Evolutionary conservation across 2,113 vertebrate genomes (phyloP), one percentile per base, ranked within the genome.

Genomic region (Orthonyx spaldingii): DNA sequence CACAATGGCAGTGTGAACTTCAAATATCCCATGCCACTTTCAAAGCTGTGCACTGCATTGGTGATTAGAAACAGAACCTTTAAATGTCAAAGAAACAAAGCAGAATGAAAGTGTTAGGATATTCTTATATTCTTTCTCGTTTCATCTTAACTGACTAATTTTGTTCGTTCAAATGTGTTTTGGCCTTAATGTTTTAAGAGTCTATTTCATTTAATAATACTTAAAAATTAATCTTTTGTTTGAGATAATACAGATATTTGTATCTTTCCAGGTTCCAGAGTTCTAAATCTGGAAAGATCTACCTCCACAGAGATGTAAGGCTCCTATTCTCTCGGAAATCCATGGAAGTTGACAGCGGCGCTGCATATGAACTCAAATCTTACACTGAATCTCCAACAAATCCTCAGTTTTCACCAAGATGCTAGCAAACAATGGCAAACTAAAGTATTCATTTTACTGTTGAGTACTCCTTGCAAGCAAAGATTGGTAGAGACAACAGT

Each of bases 231-330:
- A 32, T 77, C 2, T 90, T 39, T 90, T 83, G 72, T 6, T 80
- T 85, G 33, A 7, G 49, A 12, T 82, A 89, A 96, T 41, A n/a
- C 13, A 71, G 20, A 14, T 93, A 59, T 61, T 87, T 71, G 18
- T 97, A 13, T 94, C 68, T 93, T 86, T 90, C 74, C 96, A 99
- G 99, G 99, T 99, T 99, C 98, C 99, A 99, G 98, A 99, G 99
- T 98, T 99, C 99, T 37, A 99, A 99, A 98, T 99, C 99, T 99
- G 99, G 99, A 97, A 99, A 99, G 99, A 99, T 99, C 99, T 99
- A 99, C 99, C 99, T 99, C 99, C 99, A 99, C 94, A 98, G 99
- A 98, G 99, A 99, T 97, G 99, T 99, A 95, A 98, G 99, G 90
- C 98, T 99, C 97, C 98, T 99, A 57, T 99, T 99, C 97, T 99